Base-by-base conservation (phyloP, 2,113 vertebrate genomes). In the Myodes glareolus region DNA sequence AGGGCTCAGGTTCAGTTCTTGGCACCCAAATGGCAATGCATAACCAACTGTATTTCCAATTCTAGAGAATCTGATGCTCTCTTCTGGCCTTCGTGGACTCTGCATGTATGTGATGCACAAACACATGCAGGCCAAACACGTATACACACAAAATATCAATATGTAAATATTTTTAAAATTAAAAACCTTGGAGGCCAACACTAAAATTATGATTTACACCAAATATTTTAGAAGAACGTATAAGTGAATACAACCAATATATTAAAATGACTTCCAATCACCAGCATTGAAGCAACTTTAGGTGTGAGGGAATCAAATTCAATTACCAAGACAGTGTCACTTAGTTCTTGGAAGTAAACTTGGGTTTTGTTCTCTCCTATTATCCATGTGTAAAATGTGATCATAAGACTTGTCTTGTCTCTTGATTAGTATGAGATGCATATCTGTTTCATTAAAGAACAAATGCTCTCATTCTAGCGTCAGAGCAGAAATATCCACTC, bases 181-280 rank as follows among this genome's bases (percentile, higher is more conserved):
- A 97, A 98, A 99, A 99, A 98, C 95, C 95, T 90, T 92, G 93
- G 97, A 98, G 96, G 97, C 96, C 95, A 97, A 98, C 94, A 80
- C 97, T 87, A 94, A 97, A 98, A 98, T 98, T 97, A 98, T 95
- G 97, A 95, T 98, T 97, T 98, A 96, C 98, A 98, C 97, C 98
- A 91, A 65, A 85, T 31, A 98, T 95, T 98, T 97, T 97, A 97
- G 97, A 96, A 97, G 97, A 97, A 98, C 97, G 94, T 98, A 98
- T 75, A 98, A 98, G 6, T 96, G 96, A 97, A 97, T 98, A 98
- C 12, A 98, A 92, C 98, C 96, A 98, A 99, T 98, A 98, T 98
- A 99, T 98, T 99, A 98, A 98, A 98, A 98, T 95, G 98, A 98
- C 99, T 99, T 99, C 98, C 98, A 99, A 99, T 99, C 99, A 98